Evolutionary conservation across 2,113 vertebrate species (phyloP).

Genomic region (Ceratotherium simum): DNA sequence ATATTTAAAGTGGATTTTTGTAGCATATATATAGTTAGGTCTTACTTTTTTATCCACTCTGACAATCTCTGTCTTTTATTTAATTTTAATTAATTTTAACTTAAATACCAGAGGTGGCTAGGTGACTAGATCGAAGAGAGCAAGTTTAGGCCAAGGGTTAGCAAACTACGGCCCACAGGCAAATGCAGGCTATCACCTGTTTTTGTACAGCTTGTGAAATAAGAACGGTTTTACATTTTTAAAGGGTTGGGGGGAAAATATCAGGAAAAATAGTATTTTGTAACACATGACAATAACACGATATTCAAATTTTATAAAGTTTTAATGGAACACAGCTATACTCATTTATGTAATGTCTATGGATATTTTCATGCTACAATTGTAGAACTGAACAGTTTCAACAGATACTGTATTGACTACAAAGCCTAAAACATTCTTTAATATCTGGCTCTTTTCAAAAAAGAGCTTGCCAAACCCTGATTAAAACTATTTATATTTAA

Average conservation of each 20-base stretch:
- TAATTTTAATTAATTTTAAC: slow-evolving; percentile 11
- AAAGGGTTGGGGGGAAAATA: not conserved
- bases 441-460: not conserved
- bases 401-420: not conserved
- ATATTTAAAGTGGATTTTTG: not conserved
- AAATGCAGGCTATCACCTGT: not conserved
- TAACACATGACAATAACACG: not conserved
- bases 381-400: not conserved
- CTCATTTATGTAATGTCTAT: not conserved
- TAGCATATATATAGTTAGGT: not conserved
- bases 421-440: slow-evolving; percentile 21
- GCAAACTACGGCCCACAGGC: not conserved
- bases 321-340: not conserved
- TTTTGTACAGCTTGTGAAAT: not conserved
- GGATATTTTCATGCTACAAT: not conserved
- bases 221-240: not conserved
- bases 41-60: not conserved
- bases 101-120: not conserved
- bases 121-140: not conserved
- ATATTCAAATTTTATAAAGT: not conserved
- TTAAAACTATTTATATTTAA: slow-evolving; percentile 6
- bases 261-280: not conserved
- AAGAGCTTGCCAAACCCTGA: not conserved
- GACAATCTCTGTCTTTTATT: not conserved
- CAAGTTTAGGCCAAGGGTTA: not conserved